Conservation (phyloP, 35 echinoderm and acorn worm species). For the Heliocidaris erythrogramma region DNA sequence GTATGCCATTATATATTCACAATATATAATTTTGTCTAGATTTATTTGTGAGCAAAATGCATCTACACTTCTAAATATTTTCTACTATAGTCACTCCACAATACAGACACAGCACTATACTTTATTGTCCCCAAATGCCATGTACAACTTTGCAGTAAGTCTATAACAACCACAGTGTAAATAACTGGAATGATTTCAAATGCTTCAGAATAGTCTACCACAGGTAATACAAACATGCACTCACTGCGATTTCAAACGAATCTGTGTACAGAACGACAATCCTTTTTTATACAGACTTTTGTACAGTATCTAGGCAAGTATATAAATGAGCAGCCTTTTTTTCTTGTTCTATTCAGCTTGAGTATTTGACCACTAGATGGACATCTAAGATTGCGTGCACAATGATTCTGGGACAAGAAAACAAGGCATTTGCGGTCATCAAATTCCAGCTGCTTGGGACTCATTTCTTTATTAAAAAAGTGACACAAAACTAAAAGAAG, state of each 20-base stretch:
- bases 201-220: neutral
- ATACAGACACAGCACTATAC: neutral
- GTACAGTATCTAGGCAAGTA: neutral
- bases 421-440: constrained; percentile 44
- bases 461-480: neutral
- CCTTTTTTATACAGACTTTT: neutral
- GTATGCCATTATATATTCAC: constrained; percentile 35
- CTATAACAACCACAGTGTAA: neutral
- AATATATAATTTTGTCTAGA: constrained; percentile 33
- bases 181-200: neutral
- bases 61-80: neutral
- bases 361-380: neutral
- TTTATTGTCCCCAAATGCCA: neutral
- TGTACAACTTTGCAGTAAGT: neutral
- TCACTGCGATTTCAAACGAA: neutral
- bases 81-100: constrained; percentile 23
- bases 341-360: neutral
- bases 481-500: neutral
- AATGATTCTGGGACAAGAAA: constrained; percentile 12
- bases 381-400: neutral
- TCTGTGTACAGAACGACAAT: neutral
- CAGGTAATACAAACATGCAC: neutral
- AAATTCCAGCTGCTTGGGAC: constrained; percentile 38
- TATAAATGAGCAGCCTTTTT: neutral
- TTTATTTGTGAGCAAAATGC: constrained; percentile 13